Evolutionary conservation across 2,113 vertebrate species (phyloP).

Genomic region (Vireo altiloquus): DNA sequence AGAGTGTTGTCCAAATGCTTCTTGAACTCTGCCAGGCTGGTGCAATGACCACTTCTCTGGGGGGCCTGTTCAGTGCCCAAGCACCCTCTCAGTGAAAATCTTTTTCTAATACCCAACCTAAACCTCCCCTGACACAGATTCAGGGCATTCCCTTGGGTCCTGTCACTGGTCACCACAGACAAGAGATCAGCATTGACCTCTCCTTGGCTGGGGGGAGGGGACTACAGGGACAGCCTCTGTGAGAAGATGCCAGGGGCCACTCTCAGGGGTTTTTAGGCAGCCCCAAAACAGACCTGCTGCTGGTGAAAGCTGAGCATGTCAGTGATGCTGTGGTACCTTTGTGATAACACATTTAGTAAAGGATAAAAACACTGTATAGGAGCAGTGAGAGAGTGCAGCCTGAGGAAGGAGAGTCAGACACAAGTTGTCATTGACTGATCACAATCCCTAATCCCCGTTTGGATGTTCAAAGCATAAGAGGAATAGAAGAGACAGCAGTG

Average conservation of each 20-base stretch:
- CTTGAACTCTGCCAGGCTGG: not conserved
- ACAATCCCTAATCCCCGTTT: fast-evolving
- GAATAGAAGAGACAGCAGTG: not conserved
- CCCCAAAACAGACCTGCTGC: fast-evolving
- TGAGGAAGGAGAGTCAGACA: not conserved
- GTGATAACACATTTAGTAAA: not conserved
- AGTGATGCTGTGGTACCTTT: not conserved
- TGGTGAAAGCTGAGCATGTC: not conserved
- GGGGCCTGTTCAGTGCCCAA: not conserved
- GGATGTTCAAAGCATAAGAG: not conserved
- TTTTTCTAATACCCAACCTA: not conserved
- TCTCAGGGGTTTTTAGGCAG: not conserved
- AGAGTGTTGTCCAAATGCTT: not conserved
- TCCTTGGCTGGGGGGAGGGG: not conserved
- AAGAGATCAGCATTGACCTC: not conserved
- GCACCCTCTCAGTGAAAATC: not conserved
- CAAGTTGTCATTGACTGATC: not conserved
- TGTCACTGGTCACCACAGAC: not conserved
- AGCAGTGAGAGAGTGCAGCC: not conserved
- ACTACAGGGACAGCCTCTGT: not conserved
- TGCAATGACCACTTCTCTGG: not conserved
- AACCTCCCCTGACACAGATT: not conserved
- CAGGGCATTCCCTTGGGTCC: not conserved
- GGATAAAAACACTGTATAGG: not conserved
- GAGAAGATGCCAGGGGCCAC: not conserved